Conservation (phyloP, 2,797 vertebrate genomes). For the Etheostoma nigrum region DNA sequence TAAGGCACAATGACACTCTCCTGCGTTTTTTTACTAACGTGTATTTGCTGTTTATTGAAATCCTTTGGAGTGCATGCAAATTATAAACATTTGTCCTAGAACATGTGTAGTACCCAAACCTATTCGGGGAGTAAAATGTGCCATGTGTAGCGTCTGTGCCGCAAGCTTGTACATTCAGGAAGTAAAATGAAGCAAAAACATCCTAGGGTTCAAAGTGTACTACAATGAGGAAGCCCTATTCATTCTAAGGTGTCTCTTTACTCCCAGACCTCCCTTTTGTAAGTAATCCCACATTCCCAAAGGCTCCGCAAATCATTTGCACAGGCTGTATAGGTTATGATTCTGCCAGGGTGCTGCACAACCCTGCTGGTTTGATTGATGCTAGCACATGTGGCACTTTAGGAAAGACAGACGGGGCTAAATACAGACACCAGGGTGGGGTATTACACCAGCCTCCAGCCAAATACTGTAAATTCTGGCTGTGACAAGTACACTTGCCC, state of each 20-base stretch:
- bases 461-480: constrained; percentile 28
- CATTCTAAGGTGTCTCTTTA: constrained; percentile 1
- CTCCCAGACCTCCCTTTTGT: neutral
- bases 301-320: neutral
- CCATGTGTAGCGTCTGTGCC: too few species aligned
- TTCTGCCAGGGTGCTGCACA: neutral
- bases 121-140: too few species aligned
- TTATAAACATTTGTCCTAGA: too few species aligned
- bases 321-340: neutral
- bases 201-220: neutral
- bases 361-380: constrained; percentile 60
- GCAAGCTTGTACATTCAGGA: neutral
- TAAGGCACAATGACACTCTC: too few species aligned
- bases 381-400: constrained; percentile 47
- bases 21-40: too few species aligned
- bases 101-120: too few species aligned
- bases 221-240: neutral
- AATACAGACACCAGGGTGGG: constrained; percentile 30
- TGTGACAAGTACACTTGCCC: neutral
- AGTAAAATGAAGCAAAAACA: neutral
- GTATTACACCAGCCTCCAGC: constrained; percentile 10
- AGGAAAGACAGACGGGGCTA: constrained; percentile 8
- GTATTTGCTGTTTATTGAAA: too few species aligned
- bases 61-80: too few species aligned
- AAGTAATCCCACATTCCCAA: constrained; percentile 1